Evolutionary conservation across 2,113 vertebrate species (phyloP).

Genomic region (Motacilla tschutschensis): DNA sequence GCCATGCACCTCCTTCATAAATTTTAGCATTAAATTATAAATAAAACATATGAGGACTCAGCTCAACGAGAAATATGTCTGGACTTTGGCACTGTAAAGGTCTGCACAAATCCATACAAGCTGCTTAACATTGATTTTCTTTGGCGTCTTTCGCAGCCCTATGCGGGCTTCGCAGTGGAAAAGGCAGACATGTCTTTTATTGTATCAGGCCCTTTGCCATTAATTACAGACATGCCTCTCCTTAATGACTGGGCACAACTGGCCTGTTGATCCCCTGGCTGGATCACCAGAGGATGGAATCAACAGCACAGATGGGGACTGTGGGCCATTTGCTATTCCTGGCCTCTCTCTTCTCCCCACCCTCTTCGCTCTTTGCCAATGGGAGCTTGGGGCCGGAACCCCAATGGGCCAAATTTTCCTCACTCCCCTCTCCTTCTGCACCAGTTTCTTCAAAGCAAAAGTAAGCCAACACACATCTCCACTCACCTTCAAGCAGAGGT

Average conservation of each 20-base stretch:
- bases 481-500: not conserved
- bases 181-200: constrained; percentile 54
- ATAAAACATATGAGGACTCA: constrained; percentile 51
- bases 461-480: not conserved
- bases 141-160: constrained; percentile 49
- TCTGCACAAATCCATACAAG: constrained; percentile 59
- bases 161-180: not conserved
- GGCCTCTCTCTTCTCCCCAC: not conserved
- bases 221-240: constrained; percentile 50
- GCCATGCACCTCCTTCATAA: constrained; percentile 45
- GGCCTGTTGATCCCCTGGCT: not conserved
- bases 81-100: constrained; percentile 53
- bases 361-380: not conserved
- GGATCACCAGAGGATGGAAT: constrained; percentile 10
- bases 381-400: not conserved
- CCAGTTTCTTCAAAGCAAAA: not conserved
- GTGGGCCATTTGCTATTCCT: not conserved
- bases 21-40: constrained; percentile 63
- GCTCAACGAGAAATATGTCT: constrained; percentile 60
- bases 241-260: constrained; percentile 36
- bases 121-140: constrained; percentile 66
- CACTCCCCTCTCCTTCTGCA: not conserved
- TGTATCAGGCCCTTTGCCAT: constrained; percentile 48
- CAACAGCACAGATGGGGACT: not conserved
- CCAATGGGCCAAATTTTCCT: not conserved